A percentile compares a stretch with the other conserved stretches of the same genome.
phyloP scores from a whole-genome alignment of 2,113 vertebrate species.

The Willisornis vidua region DNA sequence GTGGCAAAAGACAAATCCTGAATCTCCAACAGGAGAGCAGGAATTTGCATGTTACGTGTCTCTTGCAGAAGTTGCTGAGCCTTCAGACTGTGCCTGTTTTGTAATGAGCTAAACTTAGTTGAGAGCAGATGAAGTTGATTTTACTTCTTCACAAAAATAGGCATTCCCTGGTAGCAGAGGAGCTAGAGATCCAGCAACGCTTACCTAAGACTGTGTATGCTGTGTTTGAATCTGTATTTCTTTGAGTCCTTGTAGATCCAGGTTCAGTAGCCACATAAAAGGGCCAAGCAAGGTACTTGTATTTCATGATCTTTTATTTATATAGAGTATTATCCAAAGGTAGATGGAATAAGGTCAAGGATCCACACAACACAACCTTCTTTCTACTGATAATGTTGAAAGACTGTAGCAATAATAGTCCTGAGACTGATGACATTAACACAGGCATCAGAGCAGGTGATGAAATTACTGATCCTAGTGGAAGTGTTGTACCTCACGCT shows the following conservation, averaged over 20 bases:
- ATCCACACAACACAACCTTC: neutral
- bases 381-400: neutral
- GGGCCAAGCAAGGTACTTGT: neutral
- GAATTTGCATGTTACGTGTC: neutral
- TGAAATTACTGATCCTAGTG: neutral
- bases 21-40: neutral
- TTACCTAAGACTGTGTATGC: neutral
- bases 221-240: neutral
- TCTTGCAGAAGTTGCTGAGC: neutral
- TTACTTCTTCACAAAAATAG: neutral
- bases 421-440: rapidly evolving
- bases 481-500: neutral
- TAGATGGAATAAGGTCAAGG: neutral
- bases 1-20: neutral
- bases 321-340: neutral
- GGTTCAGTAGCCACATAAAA: neutral
- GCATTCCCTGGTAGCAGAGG: neutral
- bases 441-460: neutral
- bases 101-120: neutral
- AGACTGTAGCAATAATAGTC: neutral
- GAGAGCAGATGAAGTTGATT: neutral
- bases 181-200: neutral
- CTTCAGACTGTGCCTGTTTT: neutral
- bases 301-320: neutral
- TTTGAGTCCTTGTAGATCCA: neutral